Base-by-base conservation (phyloP, 1,140 invertebrate genomes). In the Tetramorium simillimum region DNA sequence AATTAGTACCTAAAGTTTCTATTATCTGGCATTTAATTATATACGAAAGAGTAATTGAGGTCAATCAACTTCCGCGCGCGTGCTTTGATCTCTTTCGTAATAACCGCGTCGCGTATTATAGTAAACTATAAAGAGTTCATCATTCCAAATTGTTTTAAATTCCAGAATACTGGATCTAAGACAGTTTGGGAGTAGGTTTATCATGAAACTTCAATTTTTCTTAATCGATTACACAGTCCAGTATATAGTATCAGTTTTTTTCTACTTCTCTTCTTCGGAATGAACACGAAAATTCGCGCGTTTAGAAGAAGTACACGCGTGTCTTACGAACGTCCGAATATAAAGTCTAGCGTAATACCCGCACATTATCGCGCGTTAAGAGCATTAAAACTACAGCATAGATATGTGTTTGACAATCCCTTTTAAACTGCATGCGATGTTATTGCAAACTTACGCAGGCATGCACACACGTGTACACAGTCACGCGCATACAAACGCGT, bases 331-430 rank as follows among this genome's bases (percentile, higher is more conserved):
- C 21, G 21, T 85, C 58, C 37, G n/a, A 78, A 60, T 43, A 24
- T 67, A 49, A 77, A 51, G n/a, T 63, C 70, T 82, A 70, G 7
- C 16, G 37, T 81, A 43, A 58, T 56, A 16, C 51, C 24, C 24
- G 73, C 16, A 53, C 37, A 40, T 33, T 33, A 33, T 82, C 16
- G 63, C 53, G 72, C 10, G n/a, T 16, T 58, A 90, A 86, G 63
- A 86, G 56, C 56, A 46, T 58, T 87, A 65, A 82, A 40, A 76
- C 86, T 80, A 86, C 88, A 91, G 60, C 86, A 92, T 92, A 91
- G 92, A 90, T 93, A 93, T 86, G 91, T 94, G 92, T 94, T 90
- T 91, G 94, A 94, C 94, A 94, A 94, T 94, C 93, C 92, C 93
- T 92, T 92, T 93, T 94, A 94, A 93, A 93, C 92, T 94, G 93